Evolutionary conservation across 1,140 invertebrate species (phyloP).

Genomic region (Drosophila varians): DNA sequence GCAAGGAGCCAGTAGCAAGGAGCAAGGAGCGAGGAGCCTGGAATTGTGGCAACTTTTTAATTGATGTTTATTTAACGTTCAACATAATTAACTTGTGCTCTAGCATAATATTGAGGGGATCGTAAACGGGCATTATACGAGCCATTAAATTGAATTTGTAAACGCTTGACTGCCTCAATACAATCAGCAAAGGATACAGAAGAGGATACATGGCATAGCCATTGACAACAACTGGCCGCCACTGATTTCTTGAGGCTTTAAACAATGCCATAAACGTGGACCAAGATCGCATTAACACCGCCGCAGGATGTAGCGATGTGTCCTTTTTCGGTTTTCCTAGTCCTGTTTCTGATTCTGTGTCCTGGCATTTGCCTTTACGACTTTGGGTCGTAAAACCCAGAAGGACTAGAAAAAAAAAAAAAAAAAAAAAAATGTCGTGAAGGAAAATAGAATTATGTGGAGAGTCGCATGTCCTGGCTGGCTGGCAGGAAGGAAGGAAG

Average conservation of each 20-base stretch:
- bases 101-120: constrained; percentile 72
- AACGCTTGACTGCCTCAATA: constrained; percentile 67
- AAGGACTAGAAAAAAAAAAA: too few relatives aligned
- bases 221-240: constrained; percentile 5
- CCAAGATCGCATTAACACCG: constrained; percentile 73
- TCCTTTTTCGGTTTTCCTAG: constrained; percentile 8
- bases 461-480: too few relatives aligned
- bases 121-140: constrained; percentile 74
- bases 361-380: constrained; percentile 47
- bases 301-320: constrained; percentile 2
- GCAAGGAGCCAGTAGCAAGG: too few relatives aligned
- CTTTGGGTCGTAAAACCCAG: constrained; percentile 47
- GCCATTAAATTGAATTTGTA: constrained; percentile 73
- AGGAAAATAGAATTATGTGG: constrained; percentile 49
- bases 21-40: background rate
- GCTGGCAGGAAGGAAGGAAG: constrained; percentile 6
- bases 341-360: background rate
- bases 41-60: constrained; percentile 58
- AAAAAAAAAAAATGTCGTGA: constrained; percentile 17
- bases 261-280: constrained; percentile 71
- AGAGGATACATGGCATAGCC: constrained; percentile 37
- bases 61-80: constrained; percentile 81
- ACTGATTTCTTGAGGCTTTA: constrained; percentile 51
- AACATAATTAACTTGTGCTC: constrained; percentile 74
- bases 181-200: constrained; percentile 10